These are phyloP conservation scores for Drosophila obscura DNA, from an alignment of 1,140 invertebrate genomes.

Conservation along the genomic window DNA sequence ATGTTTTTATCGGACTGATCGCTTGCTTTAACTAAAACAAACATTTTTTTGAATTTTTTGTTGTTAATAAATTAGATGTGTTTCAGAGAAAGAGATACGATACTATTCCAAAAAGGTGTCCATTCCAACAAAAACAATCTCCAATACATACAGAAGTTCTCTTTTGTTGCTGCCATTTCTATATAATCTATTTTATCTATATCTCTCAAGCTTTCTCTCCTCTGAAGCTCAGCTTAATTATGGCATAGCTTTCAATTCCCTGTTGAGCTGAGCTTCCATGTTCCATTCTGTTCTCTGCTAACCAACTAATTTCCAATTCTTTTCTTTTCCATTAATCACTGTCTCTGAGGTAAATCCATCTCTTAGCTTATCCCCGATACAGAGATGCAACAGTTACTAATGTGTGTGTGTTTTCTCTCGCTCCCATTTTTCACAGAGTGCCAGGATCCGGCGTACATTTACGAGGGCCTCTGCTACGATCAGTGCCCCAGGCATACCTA, in stretches of 20 bases:
- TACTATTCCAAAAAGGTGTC: slow-evolving; percentile 23
- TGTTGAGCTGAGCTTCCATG: slow-evolving; percentile 1
- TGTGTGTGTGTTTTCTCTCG: background rate
- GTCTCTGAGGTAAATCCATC: slow-evolving; percentile 54
- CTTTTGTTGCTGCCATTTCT: slow-evolving; percentile 11
- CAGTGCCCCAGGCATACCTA: slow-evolving; percentile 69
- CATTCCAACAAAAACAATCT: background rate
- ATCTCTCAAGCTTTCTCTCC: too few species aligned
- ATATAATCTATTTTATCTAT: background rate
- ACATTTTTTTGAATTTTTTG: slow-evolving; percentile 41
- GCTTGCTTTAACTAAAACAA: slow-evolving; percentile 38
- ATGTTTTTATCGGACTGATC: slow-evolving; percentile 62
- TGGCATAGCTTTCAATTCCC: background rate
- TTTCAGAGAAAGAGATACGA: slow-evolving; percentile 13
- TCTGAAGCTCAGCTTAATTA: slow-evolving; percentile 11
- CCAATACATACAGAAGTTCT: background rate
- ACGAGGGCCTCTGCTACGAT: slow-evolving; percentile 63
- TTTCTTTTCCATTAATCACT: slow-evolving; percentile 12
- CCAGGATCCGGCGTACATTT: slow-evolving; percentile 55
- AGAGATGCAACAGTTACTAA: background rate
- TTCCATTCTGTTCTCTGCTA: slow-evolving; percentile 11
- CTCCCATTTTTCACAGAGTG: slow-evolving; percentile 63
- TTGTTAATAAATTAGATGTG: slow-evolving; percentile 43
- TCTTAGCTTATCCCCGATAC: background rate
- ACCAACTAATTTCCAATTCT: slow-evolving; percentile 24